Evolutionary conservation across 2,797 vertebrate genomes (phyloP).

Genomic region (Clarias laeviceps): DNA sequence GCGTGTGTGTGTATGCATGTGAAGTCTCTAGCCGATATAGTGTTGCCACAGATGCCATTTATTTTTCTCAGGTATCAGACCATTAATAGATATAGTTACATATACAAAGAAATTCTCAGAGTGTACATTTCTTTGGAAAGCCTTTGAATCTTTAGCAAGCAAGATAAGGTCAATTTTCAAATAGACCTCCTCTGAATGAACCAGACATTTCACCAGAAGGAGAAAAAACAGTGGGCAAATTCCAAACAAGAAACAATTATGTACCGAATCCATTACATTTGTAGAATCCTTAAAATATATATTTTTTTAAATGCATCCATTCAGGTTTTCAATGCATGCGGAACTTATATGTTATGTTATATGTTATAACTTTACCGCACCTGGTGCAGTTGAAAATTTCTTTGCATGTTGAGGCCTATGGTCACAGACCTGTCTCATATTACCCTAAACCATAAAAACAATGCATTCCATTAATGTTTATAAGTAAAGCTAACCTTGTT

Average conservation of each 20-base stretch:
- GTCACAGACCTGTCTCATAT: conserved; percentile 42
- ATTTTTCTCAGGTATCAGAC: not conserved
- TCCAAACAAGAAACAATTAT: not conserved
- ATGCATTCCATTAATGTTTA: conserved; percentile 34
- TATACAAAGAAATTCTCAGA: not conserved
- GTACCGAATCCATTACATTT: not conserved
- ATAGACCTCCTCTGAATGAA: not conserved
- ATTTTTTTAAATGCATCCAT: not conserved
- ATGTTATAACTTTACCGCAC: no score
- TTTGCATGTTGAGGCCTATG: no score
- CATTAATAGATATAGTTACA: conserved; percentile 6
- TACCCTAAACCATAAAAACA: conserved; percentile 49
- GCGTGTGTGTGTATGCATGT: no score
- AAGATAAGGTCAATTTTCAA: not conserved
- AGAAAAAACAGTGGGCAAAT: not conserved
- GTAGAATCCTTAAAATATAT: not conserved
- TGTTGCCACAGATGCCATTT: not conserved
- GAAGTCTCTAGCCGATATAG: no score
- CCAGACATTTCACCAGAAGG: not conserved
- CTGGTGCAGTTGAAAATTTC: no score
- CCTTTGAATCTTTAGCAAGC: not conserved
- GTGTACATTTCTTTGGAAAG: not conserved
- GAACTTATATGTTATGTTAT: not conserved
- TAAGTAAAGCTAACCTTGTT: conserved; percentile 45
- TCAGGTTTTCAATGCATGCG: not conserved